A percentile compares a stretch with the other conserved stretches of the same genome.
Conservation (phyloP, 2,797 vertebrate genomes). For the Halcyon chelicuti region DNA sequence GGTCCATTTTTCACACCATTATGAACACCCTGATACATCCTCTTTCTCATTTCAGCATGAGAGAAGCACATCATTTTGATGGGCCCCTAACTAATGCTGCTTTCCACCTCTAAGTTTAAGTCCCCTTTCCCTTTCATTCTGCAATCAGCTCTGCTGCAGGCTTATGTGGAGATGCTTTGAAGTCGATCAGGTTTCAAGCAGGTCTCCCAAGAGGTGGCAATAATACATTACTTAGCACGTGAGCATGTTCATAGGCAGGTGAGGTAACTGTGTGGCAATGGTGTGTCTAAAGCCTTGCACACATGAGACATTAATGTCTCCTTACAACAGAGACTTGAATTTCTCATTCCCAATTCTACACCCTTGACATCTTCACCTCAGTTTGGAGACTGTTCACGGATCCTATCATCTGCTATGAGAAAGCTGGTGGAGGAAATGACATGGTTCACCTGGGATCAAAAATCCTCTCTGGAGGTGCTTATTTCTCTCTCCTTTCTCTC, state of each 20-base stretch:
- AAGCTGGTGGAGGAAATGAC: neutral
- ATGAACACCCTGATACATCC: neutral
- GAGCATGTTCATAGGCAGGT: too few relatives aligned
- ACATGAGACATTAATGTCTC: neutral
- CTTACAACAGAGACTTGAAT: neutral
- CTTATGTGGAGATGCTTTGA: rapidly evolving
- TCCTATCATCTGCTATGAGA: neutral
- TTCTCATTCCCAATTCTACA: neutral
- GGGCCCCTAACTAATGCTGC: neutral
- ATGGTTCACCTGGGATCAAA: neutral
- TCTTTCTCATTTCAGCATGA: neutral
- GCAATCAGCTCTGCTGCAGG: neutral
- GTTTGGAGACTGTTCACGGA: rapidly evolving
- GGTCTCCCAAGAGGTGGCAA: neutral
- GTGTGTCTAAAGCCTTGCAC: neutral
- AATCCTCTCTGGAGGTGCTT: neutral
- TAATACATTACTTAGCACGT: rapidly evolving
- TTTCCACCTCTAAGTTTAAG: neutral
- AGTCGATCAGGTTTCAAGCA: neutral
- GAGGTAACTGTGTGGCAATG: neutral
- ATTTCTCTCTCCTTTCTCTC: neutral
- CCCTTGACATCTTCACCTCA: neutral
- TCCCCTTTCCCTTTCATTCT: neutral
- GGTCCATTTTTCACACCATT: neutral
- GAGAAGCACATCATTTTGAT: neutral